A percentile compares a stretch with the other conserved stretches of the same genome.
These are phyloP conservation scores for Coptodon bakossiorum DNA, from an alignment of 2,113 vertebrate genomes.

Conservation along the genomic window DNA sequence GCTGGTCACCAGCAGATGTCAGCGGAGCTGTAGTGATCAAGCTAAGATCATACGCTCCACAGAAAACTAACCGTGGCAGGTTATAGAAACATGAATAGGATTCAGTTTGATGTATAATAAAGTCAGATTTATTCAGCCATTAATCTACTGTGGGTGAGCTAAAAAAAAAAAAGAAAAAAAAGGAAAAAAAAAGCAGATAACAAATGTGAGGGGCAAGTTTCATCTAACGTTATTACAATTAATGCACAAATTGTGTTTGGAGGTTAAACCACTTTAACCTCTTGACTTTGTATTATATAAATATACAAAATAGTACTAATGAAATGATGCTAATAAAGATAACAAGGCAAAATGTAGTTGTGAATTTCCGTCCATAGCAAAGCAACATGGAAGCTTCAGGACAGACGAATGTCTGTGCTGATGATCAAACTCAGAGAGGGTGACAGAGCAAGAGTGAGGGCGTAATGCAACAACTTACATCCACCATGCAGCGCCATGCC, in stretches of 20 bases:
- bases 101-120: conserved; percentile 10
- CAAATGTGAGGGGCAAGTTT: conserved; percentile 2
- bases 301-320: neutral
- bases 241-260: conserved; percentile 16
- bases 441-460: conserved; percentile 31
- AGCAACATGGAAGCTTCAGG: neutral
- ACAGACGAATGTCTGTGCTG: conserved; percentile 3
- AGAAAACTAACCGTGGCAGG: conserved; percentile 7
- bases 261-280: conserved; percentile 17
- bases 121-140: conserved; percentile 16
- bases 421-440: conserved; percentile 13
- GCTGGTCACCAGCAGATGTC: conserved; percentile 54
- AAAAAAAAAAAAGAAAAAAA: neutral
- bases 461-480: conserved; percentile 33
- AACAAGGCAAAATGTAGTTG: neutral
- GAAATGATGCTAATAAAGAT: conserved; percentile 3
- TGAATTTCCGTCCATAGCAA: neutral
- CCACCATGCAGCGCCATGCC: conserved; percentile 23
- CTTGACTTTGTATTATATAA: conserved; percentile 24
- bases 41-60: neutral
- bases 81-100: neutral
- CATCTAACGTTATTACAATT: conserved; percentile 19
- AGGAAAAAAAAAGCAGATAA: neutral
- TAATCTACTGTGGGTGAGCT: neutral
- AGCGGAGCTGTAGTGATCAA: conserved; percentile 35